A percentile compares a stretch with the other conserved stretches of the same genome.
phyloP scores from a whole-genome alignment of 1,140 invertebrate genomes.

The Scaptomyza hsui region DNA sequence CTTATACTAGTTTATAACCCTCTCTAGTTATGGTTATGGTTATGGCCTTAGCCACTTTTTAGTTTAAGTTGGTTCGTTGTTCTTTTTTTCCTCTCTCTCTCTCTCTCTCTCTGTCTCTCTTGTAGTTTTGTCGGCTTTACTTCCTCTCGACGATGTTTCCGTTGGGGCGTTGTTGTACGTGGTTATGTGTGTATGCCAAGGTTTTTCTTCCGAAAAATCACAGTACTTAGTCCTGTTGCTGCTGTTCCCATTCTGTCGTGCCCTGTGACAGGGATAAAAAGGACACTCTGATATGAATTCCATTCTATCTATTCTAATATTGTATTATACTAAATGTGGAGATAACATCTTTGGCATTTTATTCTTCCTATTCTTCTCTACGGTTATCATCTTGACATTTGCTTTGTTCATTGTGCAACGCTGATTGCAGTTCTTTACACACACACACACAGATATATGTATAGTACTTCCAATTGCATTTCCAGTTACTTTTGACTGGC shows the following conservation, averaged over 20 bases:
- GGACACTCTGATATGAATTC: too few species aligned
- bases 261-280: background rate
- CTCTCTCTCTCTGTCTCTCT: too few species aligned
- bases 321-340: background rate
- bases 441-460: background rate
- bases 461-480: background rate
- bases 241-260: slow-evolving; percentile 39
- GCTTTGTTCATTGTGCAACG: slow-evolving; percentile 35
- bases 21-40: background rate
- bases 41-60: slow-evolving; percentile 11
- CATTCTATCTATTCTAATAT: too few species aligned
- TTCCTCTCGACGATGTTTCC: slow-evolving; percentile 43
- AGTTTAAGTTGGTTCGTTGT: slow-evolving; percentile 10
- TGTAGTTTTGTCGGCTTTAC: slow-evolving; percentile 50
- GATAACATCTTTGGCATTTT: background rate
- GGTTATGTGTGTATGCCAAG: background rate
- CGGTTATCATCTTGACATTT: slow-evolving; percentile 32
- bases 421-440: slow-evolving; percentile 34
- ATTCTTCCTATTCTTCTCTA: background rate
- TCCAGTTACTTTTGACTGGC: slow-evolving; percentile 9
- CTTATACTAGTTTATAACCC: background rate
- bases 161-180: slow-evolving; percentile 1
- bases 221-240: slow-evolving; percentile 8
- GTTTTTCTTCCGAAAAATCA: slow-evolving; percentile 8
- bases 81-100: too few species aligned